phyloP scores from a whole-genome alignment of 2,797 vertebrate genomes.

The Erpetoichthys calabaricus region DNA sequence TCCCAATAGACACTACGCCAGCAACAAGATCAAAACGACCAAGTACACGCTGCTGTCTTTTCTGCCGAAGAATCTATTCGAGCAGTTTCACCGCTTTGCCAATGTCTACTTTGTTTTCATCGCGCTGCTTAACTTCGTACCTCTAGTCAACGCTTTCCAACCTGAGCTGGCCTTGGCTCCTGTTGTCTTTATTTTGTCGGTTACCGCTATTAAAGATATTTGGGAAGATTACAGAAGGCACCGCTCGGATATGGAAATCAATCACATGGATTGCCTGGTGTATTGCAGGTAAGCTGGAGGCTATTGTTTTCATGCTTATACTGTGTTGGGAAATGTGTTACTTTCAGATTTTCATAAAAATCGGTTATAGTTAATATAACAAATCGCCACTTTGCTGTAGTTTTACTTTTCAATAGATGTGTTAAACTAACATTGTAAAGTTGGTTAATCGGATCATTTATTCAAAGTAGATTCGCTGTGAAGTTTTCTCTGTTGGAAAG shows the following conservation, averaged over 20 bases:
- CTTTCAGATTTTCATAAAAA: too few species aligned
- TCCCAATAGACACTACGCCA: slow-evolving; percentile 49
- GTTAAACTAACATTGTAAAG: too few species aligned
- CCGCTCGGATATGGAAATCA: slow-evolving; percentile 82
- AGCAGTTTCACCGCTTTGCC: slow-evolving; percentile 89
- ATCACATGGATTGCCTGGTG: slow-evolving; percentile 89
- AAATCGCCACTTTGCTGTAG: too few species aligned
- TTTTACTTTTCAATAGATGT: too few species aligned
- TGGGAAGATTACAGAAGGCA: slow-evolving; percentile 94
- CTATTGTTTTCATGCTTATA: not conserved
- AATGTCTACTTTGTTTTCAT: slow-evolving; percentile 96
- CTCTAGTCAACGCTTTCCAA: slow-evolving; percentile 83
- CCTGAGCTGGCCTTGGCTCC: slow-evolving; percentile 82
- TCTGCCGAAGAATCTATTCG: slow-evolving; percentile 91
- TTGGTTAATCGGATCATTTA: too few species aligned
- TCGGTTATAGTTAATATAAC: too few species aligned
- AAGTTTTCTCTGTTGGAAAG: too few species aligned
- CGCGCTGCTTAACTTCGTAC: slow-evolving; percentile 83
- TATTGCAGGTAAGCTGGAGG: slow-evolving; percentile 65
- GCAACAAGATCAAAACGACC: slow-evolving; percentile 87
- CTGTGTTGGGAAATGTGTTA: not conserved
- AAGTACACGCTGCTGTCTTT: slow-evolving; percentile 89
- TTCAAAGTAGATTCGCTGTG: too few species aligned
- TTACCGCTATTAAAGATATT: slow-evolving; percentile 86
- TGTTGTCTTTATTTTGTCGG: slow-evolving; percentile 86